Conservation (phyloP, 2,888 invertebrate genomes). For the Homarus gammarus region DNA sequence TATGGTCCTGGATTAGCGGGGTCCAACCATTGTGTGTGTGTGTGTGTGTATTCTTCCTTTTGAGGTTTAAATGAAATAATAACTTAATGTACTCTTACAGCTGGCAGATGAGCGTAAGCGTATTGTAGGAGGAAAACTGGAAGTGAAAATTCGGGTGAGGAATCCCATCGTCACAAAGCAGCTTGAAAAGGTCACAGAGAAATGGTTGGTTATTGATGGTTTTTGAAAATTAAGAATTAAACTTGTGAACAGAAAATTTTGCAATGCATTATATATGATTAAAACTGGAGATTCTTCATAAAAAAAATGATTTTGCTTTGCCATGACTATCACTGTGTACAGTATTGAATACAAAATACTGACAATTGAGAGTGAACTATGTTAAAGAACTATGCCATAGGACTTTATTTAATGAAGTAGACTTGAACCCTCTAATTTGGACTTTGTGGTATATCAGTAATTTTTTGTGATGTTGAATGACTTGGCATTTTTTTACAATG, state of each 20-base stretch:
- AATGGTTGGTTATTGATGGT: conserved; percentile 91
- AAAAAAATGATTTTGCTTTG: conserved; percentile 5
- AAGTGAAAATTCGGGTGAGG: conserved; percentile 91
- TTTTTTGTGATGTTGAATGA: too few relatives aligned
- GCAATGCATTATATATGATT: neutral
- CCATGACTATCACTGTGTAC: conserved; percentile 1
- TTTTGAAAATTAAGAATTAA: conserved; percentile 41
- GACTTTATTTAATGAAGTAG: too few relatives aligned
- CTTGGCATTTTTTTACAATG: too few relatives aligned
- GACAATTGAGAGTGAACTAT: neutral
- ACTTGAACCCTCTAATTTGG: too few relatives aligned
- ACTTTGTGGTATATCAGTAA: too few relatives aligned
- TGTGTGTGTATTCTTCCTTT: too few relatives aligned
- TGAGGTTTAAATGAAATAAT: neutral
- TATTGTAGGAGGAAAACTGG: conserved; percentile 92
- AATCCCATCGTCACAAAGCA: conserved; percentile 94
- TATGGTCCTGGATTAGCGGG: too few relatives aligned
- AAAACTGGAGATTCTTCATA: neutral
- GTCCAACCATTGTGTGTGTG: too few relatives aligned
- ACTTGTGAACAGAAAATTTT: neutral
- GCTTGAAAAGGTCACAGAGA: conserved; percentile 91
- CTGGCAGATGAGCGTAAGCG: conserved; percentile 92
- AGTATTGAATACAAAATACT: too few relatives aligned
- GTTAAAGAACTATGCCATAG: too few relatives aligned
- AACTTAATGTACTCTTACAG: conserved; percentile 80